Evolutionary conservation across 2,888 invertebrate species (phyloP).

Genomic region (Campoplex capitator): DNA sequence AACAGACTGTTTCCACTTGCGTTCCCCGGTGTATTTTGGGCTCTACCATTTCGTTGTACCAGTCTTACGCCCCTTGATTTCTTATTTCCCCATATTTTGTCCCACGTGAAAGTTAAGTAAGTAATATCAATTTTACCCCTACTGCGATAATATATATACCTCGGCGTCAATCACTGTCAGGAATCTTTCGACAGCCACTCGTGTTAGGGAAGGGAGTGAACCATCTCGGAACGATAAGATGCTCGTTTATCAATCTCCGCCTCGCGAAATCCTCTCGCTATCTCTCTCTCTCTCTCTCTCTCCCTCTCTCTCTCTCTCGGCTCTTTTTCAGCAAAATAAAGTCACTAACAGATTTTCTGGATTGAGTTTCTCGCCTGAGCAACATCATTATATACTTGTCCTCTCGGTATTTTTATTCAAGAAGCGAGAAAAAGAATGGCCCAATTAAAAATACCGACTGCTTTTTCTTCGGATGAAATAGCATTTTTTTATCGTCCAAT

Average conservation of each 20-base stretch:
- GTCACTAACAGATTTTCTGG: constrained; percentile 7
- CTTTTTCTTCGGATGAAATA: background rate
- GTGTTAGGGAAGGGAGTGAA: background rate
- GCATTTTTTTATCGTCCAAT: background rate
- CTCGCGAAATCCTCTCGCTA: constrained; percentile 16
- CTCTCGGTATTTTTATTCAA: background rate
- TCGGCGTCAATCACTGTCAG: constrained; percentile 58
- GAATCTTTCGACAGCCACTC: constrained; percentile 39
- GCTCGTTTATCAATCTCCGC: constrained; percentile 63
- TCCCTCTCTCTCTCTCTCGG: constrained; percentile 24
- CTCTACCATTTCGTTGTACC: background rate
- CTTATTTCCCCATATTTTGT: constrained; percentile 20
- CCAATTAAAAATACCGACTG: background rate
- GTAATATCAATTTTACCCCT: constrained; percentile 60
- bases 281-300: constrained; percentile 21
- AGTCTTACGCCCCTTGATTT: constrained; percentile 11
- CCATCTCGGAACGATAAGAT: constrained; percentile 52
- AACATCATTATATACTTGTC: constrained; percentile 6
- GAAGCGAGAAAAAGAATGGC: background rate
- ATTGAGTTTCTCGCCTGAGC: background rate
- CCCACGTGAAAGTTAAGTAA: constrained; percentile 32
- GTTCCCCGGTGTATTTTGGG: background rate
- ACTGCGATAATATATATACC: constrained; percentile 1
- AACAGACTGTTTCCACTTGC: constrained; percentile 40
- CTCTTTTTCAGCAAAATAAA: background rate